Conservation (phyloP, 2,113 vertebrate genomes). For the Poicephalus meyeri region DNA sequence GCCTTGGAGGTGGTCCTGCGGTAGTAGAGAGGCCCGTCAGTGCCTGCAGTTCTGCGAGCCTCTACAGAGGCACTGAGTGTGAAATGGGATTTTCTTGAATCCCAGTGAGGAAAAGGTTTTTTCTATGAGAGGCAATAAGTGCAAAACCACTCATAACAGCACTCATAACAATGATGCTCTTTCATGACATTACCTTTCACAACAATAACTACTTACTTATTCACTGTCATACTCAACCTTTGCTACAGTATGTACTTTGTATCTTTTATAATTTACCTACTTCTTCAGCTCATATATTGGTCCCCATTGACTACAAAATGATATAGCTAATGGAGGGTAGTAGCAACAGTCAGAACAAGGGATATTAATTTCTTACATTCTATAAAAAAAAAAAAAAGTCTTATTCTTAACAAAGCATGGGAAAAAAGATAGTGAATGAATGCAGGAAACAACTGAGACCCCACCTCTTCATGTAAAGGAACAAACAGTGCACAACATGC, state of each 20-base stretch:
- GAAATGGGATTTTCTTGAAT: background rate
- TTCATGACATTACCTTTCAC: background rate
- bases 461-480: background rate
- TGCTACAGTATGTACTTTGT: background rate
- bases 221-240: background rate
- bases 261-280: background rate
- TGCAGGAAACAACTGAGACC: background rate
- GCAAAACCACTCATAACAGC: background rate
- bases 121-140: background rate
- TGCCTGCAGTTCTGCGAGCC: background rate
- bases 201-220: background rate
- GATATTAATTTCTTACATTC: background rate
- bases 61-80: background rate
- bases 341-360: background rate
- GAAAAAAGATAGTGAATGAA: background rate
- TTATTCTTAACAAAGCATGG: background rate
- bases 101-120: background rate
- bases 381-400: background rate
- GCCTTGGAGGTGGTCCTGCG: background rate
- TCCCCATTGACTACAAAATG: background rate
- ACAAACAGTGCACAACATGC: rapidly evolving
- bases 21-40: background rate
- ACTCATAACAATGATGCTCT: background rate
- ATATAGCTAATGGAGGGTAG: background rate
- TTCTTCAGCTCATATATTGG: background rate